Base-by-base conservation (phyloP, 2,888 invertebrate species). In the Operophtera brumata region DNA sequence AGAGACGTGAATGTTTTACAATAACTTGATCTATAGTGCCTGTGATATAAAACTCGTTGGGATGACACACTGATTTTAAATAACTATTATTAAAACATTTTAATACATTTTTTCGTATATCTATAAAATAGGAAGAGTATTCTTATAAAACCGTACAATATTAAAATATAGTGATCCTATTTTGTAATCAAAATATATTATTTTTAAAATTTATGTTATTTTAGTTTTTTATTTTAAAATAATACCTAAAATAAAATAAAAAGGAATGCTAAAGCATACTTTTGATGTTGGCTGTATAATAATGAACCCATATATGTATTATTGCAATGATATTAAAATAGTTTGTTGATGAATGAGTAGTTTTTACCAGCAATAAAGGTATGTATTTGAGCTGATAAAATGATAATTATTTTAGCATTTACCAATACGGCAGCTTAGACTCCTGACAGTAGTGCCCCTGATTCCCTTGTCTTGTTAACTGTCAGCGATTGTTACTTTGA, bases 341-440 rank as follows among this genome's bases (percentile, higher is more conserved):
- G 11, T 40, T 26, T 34, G 10, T 50, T 55, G 10, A 36, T 43
- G 47, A 54, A 48, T 58, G 39, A 47, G 54, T 60, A 61, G 57
- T 39, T 45, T 54, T 46, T 46, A 55, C 71, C 78, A 78, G 75
- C 79, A 83, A 70, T 73, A 68, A 84, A 84, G 75, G 86, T 86
- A 78, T 82, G 86, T 83, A 70, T 64, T 78, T 77, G 73, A 80
- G 81, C 76, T 64, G 63, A 71, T 73, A 78, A 83, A 82, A 73
- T 71, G 63, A 71, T 73, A 77, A 79, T 76, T 73, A 77, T 73
- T 75, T 80, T 88, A 87, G 86, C 90, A 90, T 90, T 90, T 90
- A 90, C 90, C 90, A 90, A 90, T 84, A 86, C 82, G 89, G 88
- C 89, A 88, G 89, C 87, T 85, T 88, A 82, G 79, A 73, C 72